phyloP scores from a whole-genome alignment of 1,140 invertebrate species.

The Sitodiplosis mosellana region DNA sequence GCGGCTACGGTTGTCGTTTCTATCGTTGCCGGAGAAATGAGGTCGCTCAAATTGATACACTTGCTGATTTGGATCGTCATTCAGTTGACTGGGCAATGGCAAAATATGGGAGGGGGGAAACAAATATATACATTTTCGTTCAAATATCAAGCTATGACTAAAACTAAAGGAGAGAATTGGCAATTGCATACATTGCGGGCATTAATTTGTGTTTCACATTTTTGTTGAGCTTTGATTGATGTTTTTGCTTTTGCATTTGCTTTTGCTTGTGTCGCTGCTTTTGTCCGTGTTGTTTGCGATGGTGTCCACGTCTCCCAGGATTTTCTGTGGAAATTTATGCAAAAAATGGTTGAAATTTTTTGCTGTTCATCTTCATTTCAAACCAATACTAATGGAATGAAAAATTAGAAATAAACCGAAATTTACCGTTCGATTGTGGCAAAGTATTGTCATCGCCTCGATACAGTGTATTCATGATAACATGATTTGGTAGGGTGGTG shows the following conservation, averaged over 20 bases:
- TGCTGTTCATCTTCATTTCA: not conserved
- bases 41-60: constrained; percentile 1
- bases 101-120: not conserved
- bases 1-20: constrained; percentile 12
- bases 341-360: not conserved
- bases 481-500: constrained; percentile 38
- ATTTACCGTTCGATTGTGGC: not conserved
- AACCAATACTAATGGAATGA: not conserved
- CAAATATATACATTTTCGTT: no score
- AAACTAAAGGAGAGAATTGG: no score
- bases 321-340: not conserved
- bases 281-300: not conserved
- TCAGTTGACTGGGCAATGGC: constrained; percentile 10
- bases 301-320: not conserved
- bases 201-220: not conserved
- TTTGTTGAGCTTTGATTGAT: not conserved
- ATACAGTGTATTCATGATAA: constrained; percentile 48
- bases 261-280: not conserved
- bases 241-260: not conserved
- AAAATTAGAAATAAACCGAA: not conserved
- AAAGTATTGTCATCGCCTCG: constrained; percentile 31
- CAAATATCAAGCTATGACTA: no score
- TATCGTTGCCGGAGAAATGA: not conserved
- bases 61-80: not conserved
- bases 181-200: not conserved